These are phyloP conservation scores for Hipparchia sbordonii DNA, from an alignment of 2,888 invertebrate genomes.

Conservation along the genomic window DNA sequence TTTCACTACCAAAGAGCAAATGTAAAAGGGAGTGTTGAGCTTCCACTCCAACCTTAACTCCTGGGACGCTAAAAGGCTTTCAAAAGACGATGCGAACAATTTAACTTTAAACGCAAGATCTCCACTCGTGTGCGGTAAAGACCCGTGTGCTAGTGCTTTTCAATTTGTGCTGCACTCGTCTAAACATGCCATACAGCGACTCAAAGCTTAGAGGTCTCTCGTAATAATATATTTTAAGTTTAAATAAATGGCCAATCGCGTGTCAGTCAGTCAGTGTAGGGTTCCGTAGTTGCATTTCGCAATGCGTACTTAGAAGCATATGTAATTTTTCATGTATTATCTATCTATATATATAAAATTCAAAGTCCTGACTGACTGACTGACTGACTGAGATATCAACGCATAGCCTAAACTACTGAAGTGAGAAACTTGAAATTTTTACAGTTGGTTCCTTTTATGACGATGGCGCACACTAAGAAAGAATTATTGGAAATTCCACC, in stretches of 20 bases:
- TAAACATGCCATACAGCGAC: neutral
- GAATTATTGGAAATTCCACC: too few species aligned
- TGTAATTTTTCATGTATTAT: too few species aligned
- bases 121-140: slow-evolving; percentile 22
- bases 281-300: too few species aligned
- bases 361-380: too few species aligned
- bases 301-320: too few species aligned
- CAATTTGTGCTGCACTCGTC: slow-evolving; percentile 14
- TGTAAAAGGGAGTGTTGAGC: slow-evolving; percentile 35
- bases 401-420: too few species aligned
- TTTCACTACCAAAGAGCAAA: slow-evolving; percentile 30
- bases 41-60: slow-evolving; percentile 30
- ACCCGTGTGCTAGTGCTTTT: slow-evolving; percentile 16
- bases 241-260: neutral
- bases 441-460: too few species aligned
- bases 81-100: slow-evolving; percentile 38
- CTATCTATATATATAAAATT: too few species aligned
- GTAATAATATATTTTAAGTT: neutral
- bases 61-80: slow-evolving; percentile 35
- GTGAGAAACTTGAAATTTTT: too few species aligned
- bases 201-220: slow-evolving; percentile 8
- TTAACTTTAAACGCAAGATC: slow-evolving; percentile 34
- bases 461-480: too few species aligned
- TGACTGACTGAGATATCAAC: too few species aligned
- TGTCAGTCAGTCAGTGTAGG: too few species aligned